These are phyloP conservation scores for Ladona fulva DNA, from an alignment of 1,140 invertebrate species.

Conservation along the genomic window DNA sequence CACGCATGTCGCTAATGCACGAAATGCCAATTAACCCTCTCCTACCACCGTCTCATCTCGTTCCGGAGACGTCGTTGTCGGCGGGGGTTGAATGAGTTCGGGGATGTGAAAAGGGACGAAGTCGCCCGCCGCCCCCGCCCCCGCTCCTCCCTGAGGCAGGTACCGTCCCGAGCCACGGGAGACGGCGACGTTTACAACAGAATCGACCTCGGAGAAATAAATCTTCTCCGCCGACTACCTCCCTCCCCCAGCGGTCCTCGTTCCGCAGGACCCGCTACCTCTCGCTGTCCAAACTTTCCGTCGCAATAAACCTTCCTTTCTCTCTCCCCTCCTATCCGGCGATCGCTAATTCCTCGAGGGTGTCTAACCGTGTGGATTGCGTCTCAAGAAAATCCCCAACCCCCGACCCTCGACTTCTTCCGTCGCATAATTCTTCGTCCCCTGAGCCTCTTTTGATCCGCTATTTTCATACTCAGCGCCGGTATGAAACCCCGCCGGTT, in stretches of 20 bases:
- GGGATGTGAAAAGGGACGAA: not conserved
- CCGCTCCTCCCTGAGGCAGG: not conserved
- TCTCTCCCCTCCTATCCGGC: not conserved
- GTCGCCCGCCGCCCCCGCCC: not conserved
- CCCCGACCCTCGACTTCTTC: no score
- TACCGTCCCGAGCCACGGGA: not conserved
- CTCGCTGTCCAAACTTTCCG: not conserved
- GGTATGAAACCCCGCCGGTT: no score
- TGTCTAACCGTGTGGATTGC: no score
- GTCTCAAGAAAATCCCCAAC: no score
- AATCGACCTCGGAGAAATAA: not conserved
- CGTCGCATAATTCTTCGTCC: no score
- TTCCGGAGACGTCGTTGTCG: not conserved
- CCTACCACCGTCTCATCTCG: not conserved
- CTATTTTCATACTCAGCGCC: no score
- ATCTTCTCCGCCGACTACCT: no score
- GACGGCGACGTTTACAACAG: not conserved
- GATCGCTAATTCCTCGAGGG: no score
- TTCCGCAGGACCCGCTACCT: not conserved
- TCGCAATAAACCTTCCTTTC: not conserved
- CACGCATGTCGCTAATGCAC: constrained; percentile 1
- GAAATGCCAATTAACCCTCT: not conserved
- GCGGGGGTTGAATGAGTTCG: not conserved
- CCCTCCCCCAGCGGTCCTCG: not conserved
- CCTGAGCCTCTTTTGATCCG: no score